A percentile compares a stretch with the other conserved stretches of the same genome.
phyloP scores from a whole-genome alignment of 2,888 invertebrate species.

The Drosophila niveifrons region DNA sequence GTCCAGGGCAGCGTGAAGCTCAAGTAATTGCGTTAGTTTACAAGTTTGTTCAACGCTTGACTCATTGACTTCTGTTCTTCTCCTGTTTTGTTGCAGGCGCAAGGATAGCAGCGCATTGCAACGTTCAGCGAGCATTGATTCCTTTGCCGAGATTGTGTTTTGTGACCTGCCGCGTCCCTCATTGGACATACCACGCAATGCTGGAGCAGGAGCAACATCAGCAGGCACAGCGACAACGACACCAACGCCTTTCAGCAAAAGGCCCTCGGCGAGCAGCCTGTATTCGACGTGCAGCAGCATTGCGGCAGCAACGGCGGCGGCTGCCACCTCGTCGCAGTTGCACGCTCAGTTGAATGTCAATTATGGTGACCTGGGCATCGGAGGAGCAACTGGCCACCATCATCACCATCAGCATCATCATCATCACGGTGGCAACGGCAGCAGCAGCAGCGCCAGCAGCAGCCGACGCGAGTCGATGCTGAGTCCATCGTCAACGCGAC shows the following conservation, averaged over 20 bases:
- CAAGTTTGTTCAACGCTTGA: conserved; percentile 53
- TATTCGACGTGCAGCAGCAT: conserved; percentile 83
- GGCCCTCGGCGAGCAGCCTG: conserved; percentile 84
- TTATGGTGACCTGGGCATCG: conserved; percentile 66
- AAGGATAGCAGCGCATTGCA: conserved; percentile 86
- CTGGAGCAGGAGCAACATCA: conserved; percentile 48
- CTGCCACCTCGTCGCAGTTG: conserved; percentile 52
- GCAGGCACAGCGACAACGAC: conserved; percentile 3
- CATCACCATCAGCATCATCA: conserved; percentile 27
- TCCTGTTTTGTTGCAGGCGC: conserved; percentile 65
- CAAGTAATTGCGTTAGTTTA: conserved; percentile 74
- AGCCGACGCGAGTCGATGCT: conserved; percentile 88
- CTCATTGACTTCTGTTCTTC: not conserved
- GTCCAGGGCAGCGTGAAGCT: conserved; percentile 64
- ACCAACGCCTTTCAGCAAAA: conserved; percentile 83
- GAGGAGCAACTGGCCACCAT: conserved; percentile 3
- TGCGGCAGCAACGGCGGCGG: conserved; percentile 65
- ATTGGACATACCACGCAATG: conserved; percentile 81
- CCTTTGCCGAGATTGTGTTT: conserved; percentile 91
- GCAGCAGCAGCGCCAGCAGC: conserved; percentile 69
- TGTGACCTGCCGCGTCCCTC: conserved; percentile 86
- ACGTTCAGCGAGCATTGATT: conserved; percentile 93
- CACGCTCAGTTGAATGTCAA: conserved; percentile 84
- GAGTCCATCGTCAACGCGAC: conserved; percentile 91
- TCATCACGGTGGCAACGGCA: conserved; percentile 19